Evolutionary conservation across 2,888 invertebrate genomes (phyloP).

Genomic region (Hirtodrosophila trivittata): DNA sequence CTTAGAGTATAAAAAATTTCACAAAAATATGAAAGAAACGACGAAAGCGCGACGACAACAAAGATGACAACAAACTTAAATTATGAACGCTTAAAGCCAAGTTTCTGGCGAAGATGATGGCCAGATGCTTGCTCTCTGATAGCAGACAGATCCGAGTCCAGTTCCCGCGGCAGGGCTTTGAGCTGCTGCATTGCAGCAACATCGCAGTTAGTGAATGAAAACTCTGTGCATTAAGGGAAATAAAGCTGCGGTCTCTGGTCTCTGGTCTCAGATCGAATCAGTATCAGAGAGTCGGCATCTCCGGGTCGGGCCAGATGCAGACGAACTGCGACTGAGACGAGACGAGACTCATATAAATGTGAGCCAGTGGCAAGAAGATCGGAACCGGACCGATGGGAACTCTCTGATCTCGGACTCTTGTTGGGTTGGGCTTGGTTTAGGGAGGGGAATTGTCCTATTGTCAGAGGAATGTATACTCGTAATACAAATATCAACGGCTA

Average conservation of each 20-base stretch:
- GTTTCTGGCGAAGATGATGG: conserved; percentile 72
- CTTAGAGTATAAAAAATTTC: too few species aligned
- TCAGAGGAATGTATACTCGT: too few species aligned
- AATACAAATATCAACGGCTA: conserved; percentile 51
- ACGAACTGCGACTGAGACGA: not conserved
- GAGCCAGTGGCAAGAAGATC: conserved; percentile 1
- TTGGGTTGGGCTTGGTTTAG: not conserved
- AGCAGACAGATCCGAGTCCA: conserved; percentile 28
- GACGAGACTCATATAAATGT: not conserved
- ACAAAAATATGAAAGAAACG: conserved; percentile 15
- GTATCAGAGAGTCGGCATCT: conserved; percentile 59
- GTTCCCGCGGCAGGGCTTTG: conserved; percentile 49
- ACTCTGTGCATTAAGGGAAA: conserved; percentile 62
- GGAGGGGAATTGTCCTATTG: not conserved
- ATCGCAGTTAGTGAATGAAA: conserved; percentile 62
- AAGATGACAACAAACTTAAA: conserved; percentile 69
- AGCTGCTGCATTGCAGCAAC: conserved; percentile 31
- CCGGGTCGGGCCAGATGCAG: conserved; percentile 16
- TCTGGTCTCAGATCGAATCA: conserved; percentile 38
- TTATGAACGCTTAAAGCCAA: conserved; percentile 68
- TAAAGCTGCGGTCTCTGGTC: conserved; percentile 28
- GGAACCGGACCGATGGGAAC: not conserved
- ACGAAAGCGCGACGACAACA: conserved; percentile 52
- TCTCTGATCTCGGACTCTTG: not conserved
- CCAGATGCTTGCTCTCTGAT: conserved; percentile 58